These are phyloP conservation scores for Elysia crispata DNA, from an alignment of 2,888 invertebrate genomes.

Conservation along the genomic window DNA sequence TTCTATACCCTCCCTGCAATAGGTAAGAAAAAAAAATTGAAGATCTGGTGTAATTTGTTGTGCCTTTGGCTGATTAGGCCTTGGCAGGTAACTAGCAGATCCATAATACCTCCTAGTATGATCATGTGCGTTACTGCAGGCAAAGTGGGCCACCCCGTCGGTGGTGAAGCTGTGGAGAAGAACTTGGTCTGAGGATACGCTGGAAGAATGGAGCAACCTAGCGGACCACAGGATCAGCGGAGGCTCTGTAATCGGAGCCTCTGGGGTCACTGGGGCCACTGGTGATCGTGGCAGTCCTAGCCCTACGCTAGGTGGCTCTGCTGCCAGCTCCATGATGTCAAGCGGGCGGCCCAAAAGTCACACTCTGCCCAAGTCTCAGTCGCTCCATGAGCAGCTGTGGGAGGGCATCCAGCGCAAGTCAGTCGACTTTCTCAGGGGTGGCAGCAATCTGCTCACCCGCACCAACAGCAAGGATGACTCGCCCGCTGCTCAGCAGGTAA, in stretches of 20 bases:
- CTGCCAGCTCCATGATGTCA: slow-evolving; percentile 36
- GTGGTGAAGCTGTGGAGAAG: slow-evolving; percentile 61
- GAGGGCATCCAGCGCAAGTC: slow-evolving; percentile 72
- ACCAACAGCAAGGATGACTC: slow-evolving; percentile 71
- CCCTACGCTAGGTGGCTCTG: slow-evolving; percentile 50
- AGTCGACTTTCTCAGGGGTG: slow-evolving; percentile 71
- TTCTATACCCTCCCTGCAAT: no score
- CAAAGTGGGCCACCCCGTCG: slow-evolving; percentile 67
- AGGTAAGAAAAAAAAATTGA: no score
- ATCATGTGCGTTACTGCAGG: slow-evolving; percentile 54
- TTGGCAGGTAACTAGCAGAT: no score
- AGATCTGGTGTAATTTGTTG: no score
- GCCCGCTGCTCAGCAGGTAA: slow-evolving; percentile 51
- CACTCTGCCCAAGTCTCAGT: slow-evolving; percentile 69
- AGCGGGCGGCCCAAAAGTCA: slow-evolving; percentile 64
- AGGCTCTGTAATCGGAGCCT: background rate
- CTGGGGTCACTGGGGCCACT: background rate
- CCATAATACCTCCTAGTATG: no score
- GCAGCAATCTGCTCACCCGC: slow-evolving; percentile 67
- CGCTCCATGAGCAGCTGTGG: slow-evolving; percentile 70
- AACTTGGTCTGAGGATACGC: slow-evolving; percentile 68
- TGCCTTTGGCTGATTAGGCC: no score
- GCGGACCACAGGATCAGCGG: slow-evolving; percentile 25
- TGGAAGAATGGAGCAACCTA: slow-evolving; percentile 64
- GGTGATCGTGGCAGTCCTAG: slow-evolving; percentile 60